A percentile compares a stretch with the other conserved stretches of the same genome.
Evolutionary conservation across 2,113 vertebrate species (phyloP).

Genomic region (Leiothrix lutea): DNA sequence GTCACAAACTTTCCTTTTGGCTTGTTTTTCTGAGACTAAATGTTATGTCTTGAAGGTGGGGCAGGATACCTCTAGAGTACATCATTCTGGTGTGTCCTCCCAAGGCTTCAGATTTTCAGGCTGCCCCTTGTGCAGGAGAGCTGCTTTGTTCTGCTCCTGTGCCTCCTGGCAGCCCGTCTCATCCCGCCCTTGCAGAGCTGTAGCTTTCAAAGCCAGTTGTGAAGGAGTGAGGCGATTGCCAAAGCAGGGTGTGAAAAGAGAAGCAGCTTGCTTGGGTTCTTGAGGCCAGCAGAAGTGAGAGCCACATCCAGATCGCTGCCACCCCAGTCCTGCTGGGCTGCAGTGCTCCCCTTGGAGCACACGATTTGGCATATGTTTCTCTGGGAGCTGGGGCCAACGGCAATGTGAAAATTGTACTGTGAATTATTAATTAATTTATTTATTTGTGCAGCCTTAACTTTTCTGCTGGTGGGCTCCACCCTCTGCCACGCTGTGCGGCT

Average conservation of each 20-base stretch:
- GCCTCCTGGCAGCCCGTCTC: not conserved
- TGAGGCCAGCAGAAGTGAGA: not conserved
- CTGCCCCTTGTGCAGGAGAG: not conserved
- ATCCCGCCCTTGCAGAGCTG: not conserved
- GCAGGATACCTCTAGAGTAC: not conserved
- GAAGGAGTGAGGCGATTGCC: not conserved
- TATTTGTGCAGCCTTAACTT: not conserved
- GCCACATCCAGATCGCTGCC: not conserved
- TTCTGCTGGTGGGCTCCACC: not conserved
- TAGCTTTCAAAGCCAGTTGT: not conserved
- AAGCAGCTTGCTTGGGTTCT: not conserved
- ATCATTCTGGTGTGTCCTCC: rapidly evolving
- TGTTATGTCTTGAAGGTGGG: not conserved
- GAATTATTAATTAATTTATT: slow-evolving; percentile 15
- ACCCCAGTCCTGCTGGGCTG: rapidly evolving
- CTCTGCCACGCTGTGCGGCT: not conserved
- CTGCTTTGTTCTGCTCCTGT: not conserved
- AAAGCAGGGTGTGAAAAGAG: not conserved
- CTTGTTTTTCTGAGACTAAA: not conserved
- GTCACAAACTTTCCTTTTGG: not conserved
- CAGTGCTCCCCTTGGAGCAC: not conserved
- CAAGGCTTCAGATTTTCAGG: not conserved
- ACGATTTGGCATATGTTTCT: not conserved
- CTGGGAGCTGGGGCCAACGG: not conserved
- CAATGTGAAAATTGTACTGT: not conserved